Evolutionary conservation across 2,888 invertebrate species (phyloP), one percentile per base, ranked within the genome.

Genomic region (Rotaria macrura): DNA sequence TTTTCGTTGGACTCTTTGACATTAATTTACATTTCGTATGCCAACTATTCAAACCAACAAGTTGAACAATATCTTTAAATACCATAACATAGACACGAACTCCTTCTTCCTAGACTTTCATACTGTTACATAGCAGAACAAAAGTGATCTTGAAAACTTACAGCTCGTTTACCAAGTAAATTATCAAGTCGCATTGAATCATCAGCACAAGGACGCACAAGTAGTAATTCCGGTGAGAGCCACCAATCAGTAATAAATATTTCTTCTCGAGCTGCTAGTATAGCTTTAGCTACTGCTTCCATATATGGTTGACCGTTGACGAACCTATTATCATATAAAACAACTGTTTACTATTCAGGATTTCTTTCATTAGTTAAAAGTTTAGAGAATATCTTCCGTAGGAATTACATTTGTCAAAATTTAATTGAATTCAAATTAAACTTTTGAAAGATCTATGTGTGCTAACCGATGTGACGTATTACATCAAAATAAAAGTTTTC

Each of bases 191-290:
- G 23, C 52, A 72, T 84, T 79, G 65, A n/a, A 25, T 54, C 25
- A 0, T 95, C 95, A 87, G 94, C 93, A 0, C 94, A 93, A 0
- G 96, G 96, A 57, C 97, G 91, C 91, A 96, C 96, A 93, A 97
- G 92, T 89, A 95, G 95, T 87, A 97, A 95, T 92, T 97, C 96
- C 0, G 97, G 97, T 90, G 96, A 96, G 47, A 97, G 92, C 86
- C 98, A 99, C 99, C 99, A 99, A 92, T 97, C 98, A 0, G 97
- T 95, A 85, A 99, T 97, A 91, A 95, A 97, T 88, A 99, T 96
- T 92, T 99, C 98, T 90, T 98, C 96, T 87, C 93, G 93, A 0
- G 98, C 98, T 85, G 93, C 93, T 89, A 96, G 95, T 89, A 97
- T 92, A 1, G 95, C 96, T 89, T 96, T 95, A 0, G 96, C 96